A percentile compares a stretch with the other conserved stretches of the same genome.
These are phyloP conservation scores for Smithornis capensis DNA, from an alignment of 2,113 vertebrate genomes.

Conservation along the genomic window DNA sequence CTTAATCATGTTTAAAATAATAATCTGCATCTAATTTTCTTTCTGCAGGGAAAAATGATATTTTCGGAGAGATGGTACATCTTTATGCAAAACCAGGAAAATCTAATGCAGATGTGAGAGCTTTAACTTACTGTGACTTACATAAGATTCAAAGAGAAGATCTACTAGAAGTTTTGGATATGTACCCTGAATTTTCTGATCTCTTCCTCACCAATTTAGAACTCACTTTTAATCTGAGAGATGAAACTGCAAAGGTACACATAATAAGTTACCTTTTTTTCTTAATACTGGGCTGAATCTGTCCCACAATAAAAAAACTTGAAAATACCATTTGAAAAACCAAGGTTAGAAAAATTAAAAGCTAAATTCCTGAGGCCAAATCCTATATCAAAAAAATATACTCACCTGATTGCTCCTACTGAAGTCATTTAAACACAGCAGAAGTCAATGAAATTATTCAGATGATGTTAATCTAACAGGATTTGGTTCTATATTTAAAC, in stretches of 20 bases:
- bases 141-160: constrained; percentile 97
- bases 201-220: constrained; percentile 94
- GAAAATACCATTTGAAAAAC: background rate
- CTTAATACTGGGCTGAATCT: background rate
- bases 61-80: constrained; percentile 98
- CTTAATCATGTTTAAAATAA: background rate
- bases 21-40: background rate
- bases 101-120: constrained; percentile 94
- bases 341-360: background rate
- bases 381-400: background rate
- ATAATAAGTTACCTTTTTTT: background rate
- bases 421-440: background rate
- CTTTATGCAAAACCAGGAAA: constrained; percentile 94
- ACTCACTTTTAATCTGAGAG: constrained; percentile 94
- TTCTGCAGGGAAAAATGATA: constrained; percentile 93
- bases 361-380: background rate
- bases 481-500: constrained; percentile 50
- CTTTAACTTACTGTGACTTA: constrained; percentile 96
- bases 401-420: background rate
- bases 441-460: constrained; percentile 8
- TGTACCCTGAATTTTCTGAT: constrained; percentile 98
- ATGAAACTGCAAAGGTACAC: constrained; percentile 87
- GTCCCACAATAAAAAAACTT: background rate
- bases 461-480: constrained; percentile 18
- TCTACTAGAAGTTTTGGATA: constrained; percentile 94